Conservation (phyloP, 1,140 invertebrate genomes). For the Odontomachus brunneus region DNA sequence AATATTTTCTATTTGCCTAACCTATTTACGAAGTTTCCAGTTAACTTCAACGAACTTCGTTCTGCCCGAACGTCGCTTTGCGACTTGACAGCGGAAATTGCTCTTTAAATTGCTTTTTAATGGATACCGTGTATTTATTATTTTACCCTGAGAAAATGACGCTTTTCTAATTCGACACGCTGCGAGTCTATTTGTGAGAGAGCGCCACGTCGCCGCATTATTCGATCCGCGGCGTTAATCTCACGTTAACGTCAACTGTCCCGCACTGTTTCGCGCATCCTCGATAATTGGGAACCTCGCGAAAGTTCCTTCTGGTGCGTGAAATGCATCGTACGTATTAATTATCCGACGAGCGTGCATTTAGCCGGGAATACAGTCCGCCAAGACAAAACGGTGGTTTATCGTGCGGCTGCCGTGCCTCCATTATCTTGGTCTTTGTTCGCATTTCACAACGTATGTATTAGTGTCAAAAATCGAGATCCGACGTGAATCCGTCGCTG, state of each 20-base stretch:
- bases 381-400: neutral
- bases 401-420: neutral
- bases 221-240: neutral
- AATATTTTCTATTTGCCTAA: conserved; percentile 35
- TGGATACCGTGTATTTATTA: conserved; percentile 45
- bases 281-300: neutral
- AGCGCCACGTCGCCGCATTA: too few species aligned
- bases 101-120: conserved; percentile 56
- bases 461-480: neutral
- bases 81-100: conserved; percentile 50
- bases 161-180: conserved; percentile 11
- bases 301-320: neutral
- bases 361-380: neutral
- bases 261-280: neutral
- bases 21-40: conserved; percentile 29
- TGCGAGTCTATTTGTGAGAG: conserved; percentile 7
- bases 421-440: neutral
- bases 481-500: neutral
- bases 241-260: neutral
- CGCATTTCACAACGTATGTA: neutral
- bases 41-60: conserved; percentile 17
- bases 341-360: neutral
- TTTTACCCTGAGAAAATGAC: conserved; percentile 10
- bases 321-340: conserved; percentile 4
- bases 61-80: conserved; percentile 37